Evolutionary conservation across 2,888 invertebrate species (phyloP), one percentile per base, ranked within the genome.

Genomic region (Zeuzera pyrina): DNA sequence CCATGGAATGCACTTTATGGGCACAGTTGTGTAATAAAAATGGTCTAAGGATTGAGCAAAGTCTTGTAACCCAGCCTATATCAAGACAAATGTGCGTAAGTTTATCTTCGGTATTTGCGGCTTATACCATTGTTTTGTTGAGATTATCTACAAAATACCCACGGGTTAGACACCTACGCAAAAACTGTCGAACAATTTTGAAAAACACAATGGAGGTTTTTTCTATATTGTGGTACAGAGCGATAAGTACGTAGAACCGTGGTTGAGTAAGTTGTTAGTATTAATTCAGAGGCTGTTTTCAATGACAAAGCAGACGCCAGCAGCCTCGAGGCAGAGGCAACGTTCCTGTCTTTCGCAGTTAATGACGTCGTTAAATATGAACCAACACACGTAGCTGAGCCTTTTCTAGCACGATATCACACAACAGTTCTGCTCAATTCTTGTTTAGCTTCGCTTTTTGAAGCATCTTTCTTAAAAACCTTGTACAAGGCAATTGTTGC

Each of bases 331-430:
- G 63, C 39, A 38, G 42, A 45, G 49, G 50, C 56, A 53, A 52
- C 64, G 46, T 56, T 61, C 58, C 62, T 62, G 61, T 66, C 63
- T 64, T 65, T 62, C 58, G 57, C 57, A 58, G 69, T 65, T 79
- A 81, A 81, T 78, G 79, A 78, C 67, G 71, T 76, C 79, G 70
- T 81, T 76, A 81, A 81, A 81, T 76, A 81, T 81, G 71, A 66
- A 79, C 49, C 47, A 42, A 12, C 25, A 8, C 25, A 25, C 24
- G 34, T 27, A 34, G 34, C 31, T 34, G 30, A 30, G 34, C 23
- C 34, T 37, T 37, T 37, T 37, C 25, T 34, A 37, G 34, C 36
- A 27, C 24, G 37, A 34, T 34, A 29, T 32, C 26, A 29, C 37
- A 15, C 23, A 13, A 21, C 29, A 8, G 13, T 29, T 3, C 26